A percentile compares a stretch with the other conserved stretches of the same genome.
phyloP scores from a whole-genome alignment of 2,113 vertebrate species.

The Labeo catla region DNA sequence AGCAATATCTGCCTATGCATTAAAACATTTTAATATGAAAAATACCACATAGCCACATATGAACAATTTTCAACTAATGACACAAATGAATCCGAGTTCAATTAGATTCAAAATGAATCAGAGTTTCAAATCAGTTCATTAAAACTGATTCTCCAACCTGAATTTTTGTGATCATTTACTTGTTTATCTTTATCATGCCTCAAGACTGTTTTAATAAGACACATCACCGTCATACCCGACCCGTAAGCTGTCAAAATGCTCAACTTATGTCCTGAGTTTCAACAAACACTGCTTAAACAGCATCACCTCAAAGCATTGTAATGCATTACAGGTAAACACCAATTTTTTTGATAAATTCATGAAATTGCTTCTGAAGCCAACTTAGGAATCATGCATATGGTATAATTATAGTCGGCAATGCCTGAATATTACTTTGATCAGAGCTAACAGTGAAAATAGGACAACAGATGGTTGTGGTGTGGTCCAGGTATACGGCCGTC shows the following conservation, averaged over 20 bases:
- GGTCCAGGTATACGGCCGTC: constrained; percentile 31
- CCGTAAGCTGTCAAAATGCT: neutral
- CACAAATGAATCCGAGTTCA: too few species aligned
- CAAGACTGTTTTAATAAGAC: neutral
- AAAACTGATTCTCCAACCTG: neutral
- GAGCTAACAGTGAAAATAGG: constrained; percentile 3
- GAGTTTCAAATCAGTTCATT: neutral
- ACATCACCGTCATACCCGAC: neutral
- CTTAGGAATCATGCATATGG: neutral
- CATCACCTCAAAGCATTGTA: neutral
- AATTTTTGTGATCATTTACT: neutral
- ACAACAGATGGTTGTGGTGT: constrained; percentile 47
- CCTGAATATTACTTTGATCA: neutral
- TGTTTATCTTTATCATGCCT: neutral
- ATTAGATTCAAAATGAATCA: too few species aligned
- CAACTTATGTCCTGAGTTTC: neutral
- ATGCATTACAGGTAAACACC: neutral
- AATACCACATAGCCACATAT: too few species aligned
- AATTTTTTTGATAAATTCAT: neutral
- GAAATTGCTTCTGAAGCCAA: neutral
- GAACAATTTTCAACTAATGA: too few species aligned
- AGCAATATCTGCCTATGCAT: too few species aligned
- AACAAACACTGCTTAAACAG: neutral
- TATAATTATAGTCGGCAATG: neutral
- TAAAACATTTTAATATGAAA: too few species aligned